Evolutionary conservation across 92 coral and sea anemone species (phyloP), one percentile per base, ranked within the genome.

Genomic region (Siderastrea siderea): DNA sequence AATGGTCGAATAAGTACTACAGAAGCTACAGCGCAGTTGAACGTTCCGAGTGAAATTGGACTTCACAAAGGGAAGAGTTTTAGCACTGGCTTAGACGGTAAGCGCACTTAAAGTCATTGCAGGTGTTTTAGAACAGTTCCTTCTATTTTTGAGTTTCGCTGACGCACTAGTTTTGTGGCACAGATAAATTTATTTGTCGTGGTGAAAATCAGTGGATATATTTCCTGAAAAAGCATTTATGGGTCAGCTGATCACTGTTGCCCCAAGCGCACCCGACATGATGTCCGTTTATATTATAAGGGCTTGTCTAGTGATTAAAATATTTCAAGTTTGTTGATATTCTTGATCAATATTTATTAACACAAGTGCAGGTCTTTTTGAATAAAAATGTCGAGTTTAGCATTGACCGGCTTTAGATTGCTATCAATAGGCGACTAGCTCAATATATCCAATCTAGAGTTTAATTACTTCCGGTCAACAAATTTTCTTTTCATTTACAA

Each of bases 11-110:
- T 55, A 38, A 59, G 60, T 14, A 72, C 74, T 72, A 26, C 47
- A 26, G 63, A 74, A 50, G 13, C 49, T 38, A 38, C 43, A 58
- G 15, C 71, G 44, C 87, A 57, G 6, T 43, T 83, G 62, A 62
- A 43, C 63, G 49, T 61, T 4, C 59, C 80, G 2, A 62, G 17
- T 14, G 87, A 72, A 26, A 44, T 54, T 49, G 65, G 71, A 55
- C 19, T 46, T n/a, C 61, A 59, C 47, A 73, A 47, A 17, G 80
- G 87, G 7, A 83, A 83, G 53, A n/a, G 80, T 72, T 49, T 83
- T 50, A 83, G 73, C 73, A 83, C 87, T 15, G 79, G 80, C 12
- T 26, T 83, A 43, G 80, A 83, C 52, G 87, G 87, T 83, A 72
- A 83, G 87, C 53, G 53, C 68, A 57, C 19, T 5, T 19, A 5